phyloP scores from a whole-genome alignment of 2,797 vertebrate genomes.

The Tympanoctomys barrerae region DNA sequence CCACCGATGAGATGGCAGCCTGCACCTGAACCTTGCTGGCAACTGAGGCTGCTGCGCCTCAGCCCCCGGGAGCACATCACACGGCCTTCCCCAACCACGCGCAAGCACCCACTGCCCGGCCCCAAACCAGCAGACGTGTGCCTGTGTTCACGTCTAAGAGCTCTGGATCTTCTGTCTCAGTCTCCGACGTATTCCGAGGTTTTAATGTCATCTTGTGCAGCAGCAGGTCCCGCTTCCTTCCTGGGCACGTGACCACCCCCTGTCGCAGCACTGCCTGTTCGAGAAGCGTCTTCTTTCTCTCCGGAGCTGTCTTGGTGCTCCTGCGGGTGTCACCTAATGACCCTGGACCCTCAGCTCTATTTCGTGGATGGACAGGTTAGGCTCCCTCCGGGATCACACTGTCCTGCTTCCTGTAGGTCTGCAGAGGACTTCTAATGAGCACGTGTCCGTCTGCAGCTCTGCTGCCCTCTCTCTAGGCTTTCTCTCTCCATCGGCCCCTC shows the following conservation, averaged over 20 bases:
- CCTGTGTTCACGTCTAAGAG: background rate
- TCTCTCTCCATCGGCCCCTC: too few relatives aligned
- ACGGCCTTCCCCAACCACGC: too few relatives aligned
- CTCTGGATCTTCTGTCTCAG: background rate
- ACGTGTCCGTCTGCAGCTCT: too few relatives aligned
- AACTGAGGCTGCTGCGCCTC: background rate
- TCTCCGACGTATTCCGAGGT: background rate
- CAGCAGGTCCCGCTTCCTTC: background rate
- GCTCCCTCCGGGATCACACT: fast-evolving
- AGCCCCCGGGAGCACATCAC: background rate
- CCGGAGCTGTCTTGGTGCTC: background rate
- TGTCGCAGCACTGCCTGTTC: background rate
- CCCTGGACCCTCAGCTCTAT: background rate
- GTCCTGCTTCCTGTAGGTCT: background rate
- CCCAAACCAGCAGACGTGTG: background rate
- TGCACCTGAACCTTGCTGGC: background rate
- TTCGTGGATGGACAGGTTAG: background rate
- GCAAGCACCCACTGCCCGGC: background rate
- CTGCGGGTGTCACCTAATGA: background rate
- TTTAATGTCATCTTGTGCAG: background rate
- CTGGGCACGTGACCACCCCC: background rate
- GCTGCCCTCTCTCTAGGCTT: background rate
- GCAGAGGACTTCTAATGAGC: background rate
- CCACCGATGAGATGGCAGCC: background rate
- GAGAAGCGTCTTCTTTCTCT: background rate